Evolutionary conservation across 2,113 vertebrate genomes (phyloP).

Genomic region (Sitta europaea): DNA sequence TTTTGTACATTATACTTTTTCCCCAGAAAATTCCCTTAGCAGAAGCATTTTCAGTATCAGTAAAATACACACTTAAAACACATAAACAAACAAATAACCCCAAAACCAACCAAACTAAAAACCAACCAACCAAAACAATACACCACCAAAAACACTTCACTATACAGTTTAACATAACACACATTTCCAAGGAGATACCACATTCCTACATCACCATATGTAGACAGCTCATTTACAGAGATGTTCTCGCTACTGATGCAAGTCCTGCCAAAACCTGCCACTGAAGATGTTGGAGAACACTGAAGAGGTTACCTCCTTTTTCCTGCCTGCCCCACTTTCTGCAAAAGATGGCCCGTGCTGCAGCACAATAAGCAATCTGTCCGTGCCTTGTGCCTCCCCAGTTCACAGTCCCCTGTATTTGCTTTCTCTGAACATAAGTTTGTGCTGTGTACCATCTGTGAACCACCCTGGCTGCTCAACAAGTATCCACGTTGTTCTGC

Average conservation of each 20-base stretch:
- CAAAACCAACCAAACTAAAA: too few species aligned
- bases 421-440: not conserved
- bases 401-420: not conserved
- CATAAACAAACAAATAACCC: not conserved
- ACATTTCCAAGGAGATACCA: not conserved
- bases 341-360: not conserved
- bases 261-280: not conserved
- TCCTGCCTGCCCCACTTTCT: not conserved
- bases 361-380: not conserved
- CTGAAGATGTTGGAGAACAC: not conserved
- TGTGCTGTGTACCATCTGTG: not conserved
- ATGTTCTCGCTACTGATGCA: rapidly evolving
- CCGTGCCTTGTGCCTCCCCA: rapidly evolving
- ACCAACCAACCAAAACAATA: not conserved
- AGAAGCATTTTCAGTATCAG: not conserved
- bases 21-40: not conserved
- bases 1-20: not conserved
- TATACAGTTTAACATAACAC: not conserved
- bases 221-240: not conserved
- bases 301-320: not conserved
- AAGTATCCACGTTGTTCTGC: not conserved
- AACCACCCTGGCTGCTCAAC: not conserved
- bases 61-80: not conserved
- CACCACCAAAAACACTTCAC: too few species aligned
- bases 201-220: not conserved